Evolutionary conservation across 2,888 invertebrate genomes (phyloP), one percentile per base, ranked within the genome.

Genomic region (Lottia gigantea): DNA sequence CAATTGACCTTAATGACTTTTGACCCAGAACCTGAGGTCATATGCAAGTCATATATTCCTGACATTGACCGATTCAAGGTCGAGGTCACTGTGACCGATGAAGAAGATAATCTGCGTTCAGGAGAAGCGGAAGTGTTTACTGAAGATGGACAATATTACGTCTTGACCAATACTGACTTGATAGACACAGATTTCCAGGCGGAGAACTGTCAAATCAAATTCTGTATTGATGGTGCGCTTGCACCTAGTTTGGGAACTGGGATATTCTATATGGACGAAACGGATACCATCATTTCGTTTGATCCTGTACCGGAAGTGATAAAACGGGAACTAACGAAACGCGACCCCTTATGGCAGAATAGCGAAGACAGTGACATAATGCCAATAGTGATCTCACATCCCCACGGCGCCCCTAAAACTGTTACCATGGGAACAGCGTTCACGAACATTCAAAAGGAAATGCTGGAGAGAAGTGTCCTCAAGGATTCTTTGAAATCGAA

Each of bases 131-230:
- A 55, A 14, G 55, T 55, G 19, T 55, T 55, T 23, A 55, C 55
- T 23, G 55, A 55, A 55, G 55, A 55, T 23, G 55, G 55, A 23
- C 19, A 55, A 23, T 55, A 55, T 55, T 55, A 55, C 55, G 55
- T 55, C 55, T 23, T 55, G 55, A 55, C 55, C 23, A 55, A 55
- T 55, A 19, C 55, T 23, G 55, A 55, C 23, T 55, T 55, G 23
- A 55, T 55, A 55, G 55, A 55, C 23, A 55, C 55, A 19, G 55
- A 55, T 23, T 55, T 55, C 55, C 55, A 55, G 55, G 55, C 55
- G 16, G 55, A 55, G 23, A 55, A 55, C 19, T 55, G 55, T 19
- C 55, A 55, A 14, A 55, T 55, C 0, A 55, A 55, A 23, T 55
- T 55, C 55, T 55, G 55, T 55, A 55, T 55, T 12, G 55, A 55